A percentile compares a stretch with the other conserved stretches of the same genome.
These are phyloP conservation scores for Ectobius pallidus DNA, from an alignment of 2,888 invertebrate genomes.

Conservation along the genomic window DNA sequence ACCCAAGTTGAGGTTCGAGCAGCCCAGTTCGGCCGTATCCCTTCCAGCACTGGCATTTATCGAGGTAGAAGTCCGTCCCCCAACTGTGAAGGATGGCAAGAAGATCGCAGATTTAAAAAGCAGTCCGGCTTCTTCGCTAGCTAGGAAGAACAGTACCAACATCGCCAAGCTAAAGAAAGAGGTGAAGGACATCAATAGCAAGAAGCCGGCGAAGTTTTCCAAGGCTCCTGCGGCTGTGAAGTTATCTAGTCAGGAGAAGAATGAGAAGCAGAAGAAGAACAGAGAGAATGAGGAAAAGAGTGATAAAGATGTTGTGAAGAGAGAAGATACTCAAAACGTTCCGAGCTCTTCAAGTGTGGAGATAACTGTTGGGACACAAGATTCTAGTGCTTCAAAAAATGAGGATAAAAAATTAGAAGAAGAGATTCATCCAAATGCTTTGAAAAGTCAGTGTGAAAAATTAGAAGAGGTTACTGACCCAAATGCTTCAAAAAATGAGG, in stretches of 20 bases:
- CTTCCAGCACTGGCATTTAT: conserved; percentile 69
- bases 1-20: conserved; percentile 72
- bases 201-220: background rate
- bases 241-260: no score
- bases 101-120: conserved; percentile 15
- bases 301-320: no score
- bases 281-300: background rate
- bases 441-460: no score
- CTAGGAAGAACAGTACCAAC: conserved; percentile 12
- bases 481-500: no score
- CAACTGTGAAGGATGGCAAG: background rate
- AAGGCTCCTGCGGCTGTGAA: background rate
- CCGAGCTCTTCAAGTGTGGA: no score
- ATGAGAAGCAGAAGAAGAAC: background rate
- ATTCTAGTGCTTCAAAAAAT: no score
- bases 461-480: no score
- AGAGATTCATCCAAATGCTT: no score
- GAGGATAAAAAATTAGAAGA: no score
- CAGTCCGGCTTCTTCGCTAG: background rate
- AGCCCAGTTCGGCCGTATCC: conserved; percentile 83
- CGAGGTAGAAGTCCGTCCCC: conserved; percentile 46
- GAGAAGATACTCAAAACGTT: no score
- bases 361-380: no score
- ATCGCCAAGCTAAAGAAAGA: conserved; percentile 30
- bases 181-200: conserved; percentile 29